Evolutionary conservation across 2,888 invertebrate genomes (phyloP), one percentile per base, ranked within the genome.

Genomic region (Catocala sponsa): DNA sequence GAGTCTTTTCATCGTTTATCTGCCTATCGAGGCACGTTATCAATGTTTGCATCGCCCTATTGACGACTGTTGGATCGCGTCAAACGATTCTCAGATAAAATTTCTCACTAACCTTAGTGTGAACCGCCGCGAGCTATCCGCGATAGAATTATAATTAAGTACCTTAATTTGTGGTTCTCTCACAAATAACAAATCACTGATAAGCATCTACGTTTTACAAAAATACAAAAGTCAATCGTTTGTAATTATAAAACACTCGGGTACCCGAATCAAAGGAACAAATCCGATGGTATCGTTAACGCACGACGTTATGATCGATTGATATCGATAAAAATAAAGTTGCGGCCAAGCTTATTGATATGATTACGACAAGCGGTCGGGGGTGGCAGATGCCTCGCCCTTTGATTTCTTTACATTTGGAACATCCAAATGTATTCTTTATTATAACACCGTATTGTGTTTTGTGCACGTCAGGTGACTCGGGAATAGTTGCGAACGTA

Each of bases 321-420:
- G 78, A 83, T 82, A 81, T 77, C 78, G 78, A 83, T 81, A 79
- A 77, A 82, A 76, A 79, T 72, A 68, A 76, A 73, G 71, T 74
- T 84, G 65, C 62, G 52, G 68, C 58, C 64, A 64, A 80, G 87
- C 81, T 83, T 87, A 86, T 85, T 76, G 82, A 86, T 82, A 84
- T 75, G 78, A 82, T 86, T 84, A 81, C 78, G 74, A 70, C 64
- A 66, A 89, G 74, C 90, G 72, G 88, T 88, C 71, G 87, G 87
- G 89, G 89, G 88, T 85, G 83, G 86, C 88, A 89, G 88, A 88
- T 90, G 91, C 84, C 77, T 75, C 68, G 72, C 71, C 70, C 76
- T 76, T 75, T 75, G 74, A 76, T 80, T 84, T 79, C 80, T 77
- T 69, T 70, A 70, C 62, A 71, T 80, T 74, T 78, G 58, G 72